Conservation (phyloP, 2,888 invertebrate genomes). For the Watsonalla cultraria region DNA sequence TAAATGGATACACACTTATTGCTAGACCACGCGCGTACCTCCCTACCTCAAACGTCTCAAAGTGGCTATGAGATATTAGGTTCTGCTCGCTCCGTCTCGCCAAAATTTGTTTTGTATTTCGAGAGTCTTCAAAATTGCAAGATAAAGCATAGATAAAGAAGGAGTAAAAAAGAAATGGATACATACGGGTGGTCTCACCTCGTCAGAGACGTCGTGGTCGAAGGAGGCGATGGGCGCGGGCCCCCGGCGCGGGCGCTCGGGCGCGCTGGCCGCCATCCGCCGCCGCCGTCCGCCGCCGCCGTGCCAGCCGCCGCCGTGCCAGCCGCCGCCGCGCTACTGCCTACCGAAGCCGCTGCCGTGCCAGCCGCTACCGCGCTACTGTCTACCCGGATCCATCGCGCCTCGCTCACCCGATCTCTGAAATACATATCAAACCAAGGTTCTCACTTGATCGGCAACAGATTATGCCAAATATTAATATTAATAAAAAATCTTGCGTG, state of each 20-base stretch:
- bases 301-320: conserved; percentile 17
- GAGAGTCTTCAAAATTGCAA: not conserved
- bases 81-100: not conserved
- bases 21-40: no score
- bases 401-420: no score
- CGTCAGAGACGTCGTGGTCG: conserved; percentile 91
- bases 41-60: no score
- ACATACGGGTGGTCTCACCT: conserved; percentile 81
- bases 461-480: no score
- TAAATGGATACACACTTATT: not conserved
- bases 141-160: conserved; percentile 24
- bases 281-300: conserved; percentile 21
- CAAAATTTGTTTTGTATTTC: not conserved
- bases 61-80: not conserved
- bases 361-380: conserved; percentile 15
- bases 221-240: conserved; percentile 96
- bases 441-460: no score
- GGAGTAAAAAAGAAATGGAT: conserved; percentile 47
- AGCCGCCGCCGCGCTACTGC: conserved; percentile 5
- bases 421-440: no score
- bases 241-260: conserved; percentile 85
- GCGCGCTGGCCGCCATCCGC: conserved; percentile 42
- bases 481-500: no score
- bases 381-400: conserved; percentile 3
- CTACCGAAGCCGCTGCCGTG: conserved; percentile 4